Conservation (phyloP, 30 jellyfish, hydroid and myxozoan species). For the Turritopsis dohrnii region DNA sequence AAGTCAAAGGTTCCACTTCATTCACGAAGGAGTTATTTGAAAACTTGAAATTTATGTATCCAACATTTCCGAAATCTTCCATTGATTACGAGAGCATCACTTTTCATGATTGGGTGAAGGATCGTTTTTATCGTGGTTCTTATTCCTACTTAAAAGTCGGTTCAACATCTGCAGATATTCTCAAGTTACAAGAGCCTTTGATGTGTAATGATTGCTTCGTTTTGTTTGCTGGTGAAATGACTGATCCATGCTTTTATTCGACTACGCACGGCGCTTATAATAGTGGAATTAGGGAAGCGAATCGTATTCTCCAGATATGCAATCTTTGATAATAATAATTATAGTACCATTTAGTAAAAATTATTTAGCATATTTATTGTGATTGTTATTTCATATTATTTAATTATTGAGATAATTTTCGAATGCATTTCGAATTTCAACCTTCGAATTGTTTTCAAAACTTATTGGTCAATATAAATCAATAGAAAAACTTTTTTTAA, state of each 20-base stretch:
- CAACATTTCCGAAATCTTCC: background rate
- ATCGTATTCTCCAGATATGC: background rate
- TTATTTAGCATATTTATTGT: too few species aligned
- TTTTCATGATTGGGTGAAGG: constrained; percentile 1
- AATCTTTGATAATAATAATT: background rate
- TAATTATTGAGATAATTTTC: too few species aligned
- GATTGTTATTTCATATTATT: too few species aligned
- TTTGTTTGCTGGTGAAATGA: constrained; percentile 29
- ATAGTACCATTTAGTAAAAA: too few species aligned
- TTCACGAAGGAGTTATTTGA: constrained; percentile 1
- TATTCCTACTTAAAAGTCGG: constrained; percentile 21
- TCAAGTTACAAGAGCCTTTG: constrained; percentile 9
- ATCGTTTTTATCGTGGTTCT: constrained; percentile 20
- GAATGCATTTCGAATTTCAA: too few species aligned
- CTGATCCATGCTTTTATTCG: constrained; percentile 9
- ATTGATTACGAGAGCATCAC: background rate
- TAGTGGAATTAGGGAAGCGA: constrained; percentile 25
- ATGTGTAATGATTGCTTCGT: background rate
- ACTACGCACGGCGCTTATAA: constrained; percentile 22
- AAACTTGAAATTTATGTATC: background rate
- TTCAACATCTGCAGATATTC: background rate
- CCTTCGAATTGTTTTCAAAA: too few species aligned
- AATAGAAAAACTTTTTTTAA: too few species aligned
- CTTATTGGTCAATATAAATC: too few species aligned
- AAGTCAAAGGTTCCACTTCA: background rate